These are phyloP conservation scores for Silvanus unidentatus DNA, from an alignment of 2,888 invertebrate genomes.

Conservation along the genomic window DNA sequence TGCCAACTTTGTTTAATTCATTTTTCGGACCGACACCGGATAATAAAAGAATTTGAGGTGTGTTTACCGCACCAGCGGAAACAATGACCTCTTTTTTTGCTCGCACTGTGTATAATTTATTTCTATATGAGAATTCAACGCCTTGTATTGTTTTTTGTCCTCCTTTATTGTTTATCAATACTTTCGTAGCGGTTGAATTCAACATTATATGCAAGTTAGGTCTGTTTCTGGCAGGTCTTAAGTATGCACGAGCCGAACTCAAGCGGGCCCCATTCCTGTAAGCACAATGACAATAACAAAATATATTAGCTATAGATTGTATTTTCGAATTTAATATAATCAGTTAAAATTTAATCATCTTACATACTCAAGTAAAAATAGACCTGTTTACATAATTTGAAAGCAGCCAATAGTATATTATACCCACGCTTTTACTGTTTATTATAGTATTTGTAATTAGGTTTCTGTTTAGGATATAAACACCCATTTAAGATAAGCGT, in stretches of 20 bases:
- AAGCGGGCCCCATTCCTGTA: slow-evolving; percentile 56
- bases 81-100: slow-evolving; percentile 56
- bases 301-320: no score
- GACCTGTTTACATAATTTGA: no score
- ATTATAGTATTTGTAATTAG: no score
- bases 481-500: no score
- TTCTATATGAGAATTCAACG: slow-evolving; percentile 56
- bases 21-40: slow-evolving; percentile 63
- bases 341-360: no score
- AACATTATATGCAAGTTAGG: slow-evolving; percentile 57
- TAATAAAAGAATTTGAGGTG: slow-evolving; percentile 60
- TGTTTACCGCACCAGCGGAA: slow-evolving; percentile 60
- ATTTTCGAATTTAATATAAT: no score
- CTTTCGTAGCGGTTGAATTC: slow-evolving; percentile 56
- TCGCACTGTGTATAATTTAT: slow-evolving; percentile 45
- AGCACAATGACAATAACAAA: no score
- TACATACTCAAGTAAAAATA: no score
- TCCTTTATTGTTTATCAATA: slow-evolving; percentile 46
- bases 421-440: no score
- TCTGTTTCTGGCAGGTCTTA: slow-evolving; percentile 54
- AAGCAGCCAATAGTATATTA: no score
- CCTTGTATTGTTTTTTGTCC: slow-evolving; percentile 50
- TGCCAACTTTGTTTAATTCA: slow-evolving; percentile 54
- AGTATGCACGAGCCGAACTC: slow-evolving; percentile 57
- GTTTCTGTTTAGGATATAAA: no score